Evolutionary conservation across 2,888 invertebrate genomes (phyloP), one percentile per base, ranked within the genome.

Genomic region (Drosophila birchii): DNA sequence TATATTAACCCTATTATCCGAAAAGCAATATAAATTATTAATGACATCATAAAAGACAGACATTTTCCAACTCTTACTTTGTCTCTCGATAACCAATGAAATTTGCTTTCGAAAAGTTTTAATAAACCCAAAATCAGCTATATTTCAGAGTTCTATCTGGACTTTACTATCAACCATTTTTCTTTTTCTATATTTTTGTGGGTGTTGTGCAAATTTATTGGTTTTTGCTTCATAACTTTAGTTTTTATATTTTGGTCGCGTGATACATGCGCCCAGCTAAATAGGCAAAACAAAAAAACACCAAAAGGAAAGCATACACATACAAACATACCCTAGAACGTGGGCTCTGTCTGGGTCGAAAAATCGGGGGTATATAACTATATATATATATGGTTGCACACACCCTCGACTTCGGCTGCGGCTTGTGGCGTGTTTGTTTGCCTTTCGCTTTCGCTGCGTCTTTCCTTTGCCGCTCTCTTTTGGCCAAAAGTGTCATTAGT

Each of bases 361-460:
- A 36, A 61, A 36, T 26, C 58, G 59, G 43, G 3, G 61, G 43
- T 73, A 71, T 73, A 71, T n/a, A 58, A 5, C 23, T 11, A 54
- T n/a, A 12, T 60, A 44, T 43, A 29, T 47, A 60, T 41, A 41
- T 43, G 41, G 54, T 26, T 11, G 54, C 53, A 66, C 51, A 51
- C 51, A 34, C 32, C 39, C 29, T 18, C 18, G 29, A 18, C 59
- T 57, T 74, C 12, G 43, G 5, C 29, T 29, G 7, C 14, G 34
- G 51, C 34, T 34, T 64, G 60, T 86, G 82, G 82, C 86, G 86
- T 89, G 86, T 80, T 86, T 86, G 86, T 81, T 86, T 89, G 82
- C 88, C 62, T 84, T 81, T 81, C 82, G 74, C 74, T 85, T 78
- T 81, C 68, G 55, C 32, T 29, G 45, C 68, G 38, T 56, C 57